Evolutionary conservation across 2,113 vertebrate species (phyloP), one percentile per base, ranked within the genome.

Genomic region (Maccullochella peelii): DNA sequence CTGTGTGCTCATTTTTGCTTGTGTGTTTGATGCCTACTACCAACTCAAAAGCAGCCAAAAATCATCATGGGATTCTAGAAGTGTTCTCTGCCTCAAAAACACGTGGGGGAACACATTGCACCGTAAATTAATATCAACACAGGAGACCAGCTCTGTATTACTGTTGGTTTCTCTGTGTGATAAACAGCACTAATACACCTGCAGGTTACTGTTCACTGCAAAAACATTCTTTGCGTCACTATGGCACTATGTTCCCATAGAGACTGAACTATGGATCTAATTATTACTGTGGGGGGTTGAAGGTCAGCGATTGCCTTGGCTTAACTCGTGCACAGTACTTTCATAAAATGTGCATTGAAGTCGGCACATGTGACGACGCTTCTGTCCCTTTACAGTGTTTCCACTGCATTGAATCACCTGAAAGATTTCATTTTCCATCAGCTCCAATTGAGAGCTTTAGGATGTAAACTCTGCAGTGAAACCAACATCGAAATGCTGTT

Each of bases 401-500:
- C 66, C 4, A 8, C 40, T 40, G 38, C 5, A 57, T 33, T 47
- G 33, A 73, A 33, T 16, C 10, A 20, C 6, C 42, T 20, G 18
- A 65, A 27, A 54, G 12, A 40, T 70, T 74, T 71, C 3, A 40
- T 76, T 73, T 73, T 30, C 54, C n/a, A 15, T 42, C 58, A 10
- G 25, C 40, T 80, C 40, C 23, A 25, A 33, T 75, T 44, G 47
- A 65, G 54, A 72, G 55, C 23, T 63, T 70, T 8, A 49, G 44
- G 38, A 42, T 73, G 62, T 62, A 76, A 81, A 59, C 52, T 50
- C 73, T 61, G 52, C 77, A 72, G 40, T 62, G 30, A 52, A 76
- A 83, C 25, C 62, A 20, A 49, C 62, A 59, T 76, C 57, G 69
- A 79, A 80, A 86, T 55, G 30, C 63, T 47, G 58, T 66, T 76